Base-by-base conservation (phyloP, 2,888 invertebrate species). In the Leucania comma region DNA sequence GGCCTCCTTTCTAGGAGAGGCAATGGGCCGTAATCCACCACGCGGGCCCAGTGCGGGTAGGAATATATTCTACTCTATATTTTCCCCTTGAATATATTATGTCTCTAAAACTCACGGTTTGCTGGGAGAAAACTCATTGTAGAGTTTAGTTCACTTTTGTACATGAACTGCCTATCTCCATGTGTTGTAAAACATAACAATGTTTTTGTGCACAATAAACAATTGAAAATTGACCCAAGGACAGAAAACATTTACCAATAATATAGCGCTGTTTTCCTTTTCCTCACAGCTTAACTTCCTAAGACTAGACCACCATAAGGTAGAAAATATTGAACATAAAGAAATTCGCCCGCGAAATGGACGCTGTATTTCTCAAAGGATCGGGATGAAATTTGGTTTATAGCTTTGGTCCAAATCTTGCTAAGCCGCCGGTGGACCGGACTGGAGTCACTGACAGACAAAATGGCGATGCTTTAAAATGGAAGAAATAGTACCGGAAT, bases 321-420 rank as follows among this genome's bases (percentile, higher is more conserved):
- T 71, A 75, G 32, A 75, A 72, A 68, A 75, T 79, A 80, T 75
- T 68, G 65, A 62, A 68, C 80, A 59, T 65, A 80, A 79, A 79
- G 78, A 79, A 79, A 68, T 68, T 75, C 80, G 48, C 68, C 65
- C 71, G 67, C 78, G 65, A 80, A 79, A 79, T 80, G 75, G 80
- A 59, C 62, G 62, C 80, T 71, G 67, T 75, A 80, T 79, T 79
- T 79, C 75, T 79, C 78, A 68, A 60, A 79, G 78, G 80, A 80
- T 80, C 53, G 62, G 71, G 61, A 68, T 75, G 35, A 79, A 80
- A 79, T 79, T 79, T 79, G 75, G 78, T 79, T 79, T 79, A 79
- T 80, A 66, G 78, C 78, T 71, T 68, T 65, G 62, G 75, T 65
- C 71, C 42, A 68, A 79, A 75, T 79, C 78, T 79, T 65, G 58